Evolutionary conservation across 64 coral and sea anemone genomes (phyloP).

Genomic region (Orbicella faveolata): DNA sequence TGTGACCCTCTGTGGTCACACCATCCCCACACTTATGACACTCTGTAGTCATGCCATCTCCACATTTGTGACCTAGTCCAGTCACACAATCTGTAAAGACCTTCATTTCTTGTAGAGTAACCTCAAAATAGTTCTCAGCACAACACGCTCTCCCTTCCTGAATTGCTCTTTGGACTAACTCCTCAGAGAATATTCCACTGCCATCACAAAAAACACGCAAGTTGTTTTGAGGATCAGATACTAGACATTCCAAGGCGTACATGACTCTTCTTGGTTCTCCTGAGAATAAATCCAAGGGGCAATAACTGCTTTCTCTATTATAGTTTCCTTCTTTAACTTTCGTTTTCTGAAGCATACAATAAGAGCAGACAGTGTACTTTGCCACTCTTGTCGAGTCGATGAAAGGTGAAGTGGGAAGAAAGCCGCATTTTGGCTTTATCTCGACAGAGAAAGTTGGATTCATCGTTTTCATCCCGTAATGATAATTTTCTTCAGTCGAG

Average conservation of each 20-base stretch:
- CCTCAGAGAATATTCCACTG: constrained; percentile 65
- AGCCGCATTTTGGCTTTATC: constrained; percentile 91
- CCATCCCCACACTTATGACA: background rate
- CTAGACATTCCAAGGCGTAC: constrained; percentile 67
- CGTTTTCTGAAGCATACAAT: constrained; percentile 80
- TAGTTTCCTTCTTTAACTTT: constrained; percentile 85
- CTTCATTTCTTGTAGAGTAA: constrained; percentile 14
- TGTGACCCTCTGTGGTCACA: background rate
- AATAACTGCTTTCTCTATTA: constrained; percentile 71
- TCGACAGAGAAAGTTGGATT: constrained; percentile 80
- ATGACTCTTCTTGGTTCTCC: constrained; percentile 53
- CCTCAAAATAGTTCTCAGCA: constrained; percentile 39
- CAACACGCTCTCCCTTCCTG: background rate
- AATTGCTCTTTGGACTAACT: constrained; percentile 28
- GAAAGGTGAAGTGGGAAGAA: constrained; percentile 65
- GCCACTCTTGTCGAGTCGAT: constrained; percentile 22
- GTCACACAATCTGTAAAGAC: background rate
- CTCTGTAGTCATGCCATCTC: background rate
- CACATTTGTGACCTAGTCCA: background rate
- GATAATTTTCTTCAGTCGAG: background rate
- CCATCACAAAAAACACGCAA: constrained; percentile 84
- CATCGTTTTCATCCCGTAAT: background rate
- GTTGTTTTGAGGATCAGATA: constrained; percentile 82
- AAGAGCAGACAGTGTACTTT: constrained; percentile 61
- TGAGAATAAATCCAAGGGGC: constrained; percentile 83